Base-by-base conservation (phyloP, 2,797 vertebrate genomes). In the Notoglanidium macrostoma region DNA sequence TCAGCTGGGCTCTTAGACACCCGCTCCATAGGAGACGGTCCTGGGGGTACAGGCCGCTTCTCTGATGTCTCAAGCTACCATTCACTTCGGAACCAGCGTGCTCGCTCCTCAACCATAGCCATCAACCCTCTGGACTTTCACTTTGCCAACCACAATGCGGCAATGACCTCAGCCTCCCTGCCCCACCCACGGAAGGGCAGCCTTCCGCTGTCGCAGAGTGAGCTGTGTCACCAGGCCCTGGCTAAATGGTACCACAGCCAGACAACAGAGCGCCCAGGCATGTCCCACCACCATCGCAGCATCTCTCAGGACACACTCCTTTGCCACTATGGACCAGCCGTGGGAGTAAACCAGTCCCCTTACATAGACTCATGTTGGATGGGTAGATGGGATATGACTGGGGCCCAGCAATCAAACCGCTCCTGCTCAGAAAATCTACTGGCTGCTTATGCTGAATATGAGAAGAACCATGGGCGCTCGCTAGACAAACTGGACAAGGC, bases 161-260 rank as follows among this genome's bases (percentile, higher is more conserved):
- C 96, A 84, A 94, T 96, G 14, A 86, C 94, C 83, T 95, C 94
- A 0, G 95, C 94, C 6, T 93, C 94, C 0, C 90, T 95, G 61
- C 93, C 94, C 29, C 76, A 88, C 59, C 90, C 83, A 1, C 81
- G 86, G 12, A 90, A 92, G 87, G 90, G 87, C 89, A 87, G 95
- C 51, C 85, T 93, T 32, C 92, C 88, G 10, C 87, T 88, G 1
- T 54, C 89, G 12, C 90, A 87, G 12, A 91, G 95, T 35, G 96
- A 97, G 26, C 95, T 97, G 74, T 97, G 97, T 93, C 97, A 97
- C 86, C 97, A 96, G 92, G 97, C 96, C 5, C 94, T 98, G 92
- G 96, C 97, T 0, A 95, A 97, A 91, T 99, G 98, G 98, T 97
- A 97, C 92, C 96, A 97, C 70, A 97, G 95, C 93, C 98, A 97